Evolutionary conservation across 2,888 invertebrate species (phyloP), one percentile per base, ranked within the genome.

Genomic region (Drosophila paranaensis): DNA sequence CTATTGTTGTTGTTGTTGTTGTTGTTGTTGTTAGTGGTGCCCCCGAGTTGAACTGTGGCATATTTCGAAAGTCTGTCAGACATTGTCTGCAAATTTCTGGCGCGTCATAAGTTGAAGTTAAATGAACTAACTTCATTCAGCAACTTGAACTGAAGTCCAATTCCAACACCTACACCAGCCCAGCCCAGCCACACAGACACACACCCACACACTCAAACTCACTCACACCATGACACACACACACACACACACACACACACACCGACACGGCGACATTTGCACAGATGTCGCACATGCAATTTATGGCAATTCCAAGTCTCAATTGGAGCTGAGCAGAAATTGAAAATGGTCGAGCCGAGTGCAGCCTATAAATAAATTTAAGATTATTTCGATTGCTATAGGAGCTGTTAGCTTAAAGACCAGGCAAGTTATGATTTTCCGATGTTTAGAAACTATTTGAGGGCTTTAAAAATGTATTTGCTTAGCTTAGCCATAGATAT

Each of bases 251-350:
- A 35, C 10, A 14, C 5, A 25, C 50, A 20, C 51, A 48, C 30
- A 16, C 48, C 46, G 53, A 60, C 63, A 70, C 16, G 42, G 65
- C 50, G 50, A 71, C 82, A 77, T 62, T 71, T 64, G 73, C 70
- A 74, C 75, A 83, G 89, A 72, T 84, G 89, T 89, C 82, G 86
- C 85, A 89, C 78, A 72, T 85, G 89, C 78, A 88, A 86, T 89
- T 86, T 89, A 89, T 85, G 89, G 89, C 84, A 79, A 86, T 84
- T 83, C 71, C 81, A 72, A 87, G 88, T 78, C 89, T 89, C 89
- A 84, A 89, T 84, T 84, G 89, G 66, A 81, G 79, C 68, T 71
- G 57, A 60, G 64, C 54, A 51, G 66, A 87, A 78, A 83, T 81
- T 69, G 71, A 83, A 82, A 82, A 68, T 76, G 74, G 53, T 65